A percentile compares a stretch with the other conserved stretches of the same genome.
phyloP scores from a whole-genome alignment of 1,140 invertebrate species.

The Cydia fagiglandana region DNA sequence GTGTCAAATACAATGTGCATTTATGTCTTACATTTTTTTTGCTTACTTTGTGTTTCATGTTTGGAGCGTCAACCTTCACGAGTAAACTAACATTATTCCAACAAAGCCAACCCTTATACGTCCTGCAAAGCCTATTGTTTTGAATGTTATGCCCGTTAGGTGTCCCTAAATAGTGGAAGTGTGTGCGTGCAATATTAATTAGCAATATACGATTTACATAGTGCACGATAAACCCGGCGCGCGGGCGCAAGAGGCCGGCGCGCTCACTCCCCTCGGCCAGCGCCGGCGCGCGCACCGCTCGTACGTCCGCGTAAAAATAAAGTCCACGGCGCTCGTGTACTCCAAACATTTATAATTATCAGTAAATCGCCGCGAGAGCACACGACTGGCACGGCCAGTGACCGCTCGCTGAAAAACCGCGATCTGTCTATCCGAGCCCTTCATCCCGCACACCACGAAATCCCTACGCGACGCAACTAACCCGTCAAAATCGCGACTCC shows the following conservation, averaged over 20 bases:
- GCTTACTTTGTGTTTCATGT: conserved; percentile 15
- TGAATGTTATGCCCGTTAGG: conserved; percentile 64
- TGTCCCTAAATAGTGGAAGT: conserved; percentile 60
- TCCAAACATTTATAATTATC: conserved; percentile 79
- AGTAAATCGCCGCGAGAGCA: conserved; percentile 73
- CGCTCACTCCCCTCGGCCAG: conserved; percentile 53
- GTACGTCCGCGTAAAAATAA: conserved; percentile 77
- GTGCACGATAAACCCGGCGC: conserved; percentile 54
- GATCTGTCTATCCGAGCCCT: conserved; percentile 47
- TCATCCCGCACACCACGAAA: conserved; percentile 46
- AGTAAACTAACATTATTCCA: conserved; percentile 12
- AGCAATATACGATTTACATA: conserved; percentile 68
- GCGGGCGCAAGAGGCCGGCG: conserved; percentile 39
- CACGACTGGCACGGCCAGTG: conserved; percentile 68
- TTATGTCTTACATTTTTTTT: neutral
- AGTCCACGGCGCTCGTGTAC: conserved; percentile 71
- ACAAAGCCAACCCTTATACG: conserved; percentile 47
- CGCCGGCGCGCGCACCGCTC: conserved; percentile 60
- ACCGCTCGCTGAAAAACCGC: conserved; percentile 60
- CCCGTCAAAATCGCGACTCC: conserved; percentile 50
- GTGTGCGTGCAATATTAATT: conserved; percentile 74
- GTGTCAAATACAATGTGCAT: conserved; percentile 9
- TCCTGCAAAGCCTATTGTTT: conserved; percentile 56
- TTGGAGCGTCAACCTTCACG: conserved; percentile 19
- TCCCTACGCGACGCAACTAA: conserved; percentile 48